Base-by-base conservation (phyloP, 2,797 vertebrate genomes). In the Etheostoma perlongum region DNA sequence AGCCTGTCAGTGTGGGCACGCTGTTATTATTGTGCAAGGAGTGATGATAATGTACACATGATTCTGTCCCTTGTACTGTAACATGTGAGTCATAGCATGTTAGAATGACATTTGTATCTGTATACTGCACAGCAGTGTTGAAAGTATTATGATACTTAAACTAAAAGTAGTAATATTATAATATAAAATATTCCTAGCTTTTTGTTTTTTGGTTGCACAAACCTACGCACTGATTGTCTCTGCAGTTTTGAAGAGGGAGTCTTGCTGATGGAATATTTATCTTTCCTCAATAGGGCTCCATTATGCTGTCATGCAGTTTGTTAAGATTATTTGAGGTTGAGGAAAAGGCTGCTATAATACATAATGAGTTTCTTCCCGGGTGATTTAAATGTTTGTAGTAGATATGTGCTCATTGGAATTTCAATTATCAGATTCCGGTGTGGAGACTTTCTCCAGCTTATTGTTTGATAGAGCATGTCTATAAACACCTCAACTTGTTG, bases 241-340 rank as follows among this genome's bases (percentile, higher is more conserved):
- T 81, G 21, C 61, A 65, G 14, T 82, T 86, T 79, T 70, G 73
- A 75, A 83, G 60, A 62, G 46, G 19, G 19, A 59, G 53, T 74
- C 63, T n/a, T 44, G 27, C 78, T 79, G 76, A 76, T 81, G 52
- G 76, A 84, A 86, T 86, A 90, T 90, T 85, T 87, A 88, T 88
- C 83, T 85, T 74, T 72, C 63, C 67, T 85, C 81, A 73, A 78
- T 57, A 78, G 72, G 77, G 72, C 69, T 85, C 83, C 84, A 91
- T 90, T 91, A 89, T 75, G 85, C 83, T 90, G 89, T 84, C 81
- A 73, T 74, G 76, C 69, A 65, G 81, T 87, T 86, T 87, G 70
- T 86, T 87, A 82, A 79, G 79, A 90, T 92, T 88, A 87, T 91
- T 90, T 89, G 87, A 88, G 81, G 85, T 85, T 77, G 78, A 88